phyloP scores from a whole-genome alignment of 2,888 invertebrate species.

The Scrobipalpa atriplicella region DNA sequence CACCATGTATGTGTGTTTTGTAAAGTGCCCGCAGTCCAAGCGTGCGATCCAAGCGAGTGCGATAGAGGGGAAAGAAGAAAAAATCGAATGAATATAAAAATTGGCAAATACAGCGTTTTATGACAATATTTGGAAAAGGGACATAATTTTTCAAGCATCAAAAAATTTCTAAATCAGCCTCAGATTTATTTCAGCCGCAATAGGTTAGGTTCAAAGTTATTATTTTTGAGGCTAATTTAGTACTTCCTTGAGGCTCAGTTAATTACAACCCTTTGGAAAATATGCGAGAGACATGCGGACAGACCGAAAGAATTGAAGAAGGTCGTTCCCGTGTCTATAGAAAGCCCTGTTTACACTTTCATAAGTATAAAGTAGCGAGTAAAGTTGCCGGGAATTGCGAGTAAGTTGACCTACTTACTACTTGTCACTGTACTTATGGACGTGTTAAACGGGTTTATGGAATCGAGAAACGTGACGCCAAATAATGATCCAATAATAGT shows the following conservation, averaged over 20 bases:
- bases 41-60: slow-evolving; percentile 83
- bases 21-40: slow-evolving; percentile 80
- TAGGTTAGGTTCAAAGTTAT: no score
- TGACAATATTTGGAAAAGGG: slow-evolving; percentile 24
- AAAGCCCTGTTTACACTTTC: no score
- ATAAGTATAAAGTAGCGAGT: no score
- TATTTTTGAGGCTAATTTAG: no score
- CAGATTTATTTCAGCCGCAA: no score
- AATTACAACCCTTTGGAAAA: slow-evolving; percentile 34
- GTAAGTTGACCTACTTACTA: neutral
- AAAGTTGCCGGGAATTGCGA: neutral
- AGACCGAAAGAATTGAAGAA: slow-evolving; percentile 42
- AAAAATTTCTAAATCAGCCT: no score
- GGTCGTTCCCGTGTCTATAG: slow-evolving; percentile 37
- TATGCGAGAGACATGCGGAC: slow-evolving; percentile 63
- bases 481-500: neutral
- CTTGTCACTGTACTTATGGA: no score
- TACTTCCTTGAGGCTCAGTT: no score
- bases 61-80: slow-evolving; percentile 79
- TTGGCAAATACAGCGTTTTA: slow-evolving; percentile 36
- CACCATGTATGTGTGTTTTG: slow-evolving; percentile 63
- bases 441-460: no score
- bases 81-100: slow-evolving; percentile 78
- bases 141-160: no score
- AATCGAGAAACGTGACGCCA: neutral